Conservation (phyloP, 2,113 vertebrate genomes). For the Heloderma charlesbogerti region DNA sequence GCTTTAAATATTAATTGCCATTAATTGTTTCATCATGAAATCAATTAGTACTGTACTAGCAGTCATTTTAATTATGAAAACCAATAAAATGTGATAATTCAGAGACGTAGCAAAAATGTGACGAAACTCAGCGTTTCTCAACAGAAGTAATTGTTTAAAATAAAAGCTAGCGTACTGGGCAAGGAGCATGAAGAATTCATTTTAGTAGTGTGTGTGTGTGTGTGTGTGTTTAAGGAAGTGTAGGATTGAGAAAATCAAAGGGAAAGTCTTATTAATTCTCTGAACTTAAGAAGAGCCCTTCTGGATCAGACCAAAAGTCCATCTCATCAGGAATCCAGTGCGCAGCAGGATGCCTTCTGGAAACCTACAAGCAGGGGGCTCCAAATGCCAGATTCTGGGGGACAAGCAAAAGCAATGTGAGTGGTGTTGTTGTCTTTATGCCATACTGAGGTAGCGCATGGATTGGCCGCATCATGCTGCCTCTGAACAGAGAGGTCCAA, state of each 20-base stretch:
- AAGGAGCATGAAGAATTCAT: slow-evolving; percentile 42
- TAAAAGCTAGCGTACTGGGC: slow-evolving; percentile 36
- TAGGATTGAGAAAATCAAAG: not conserved
- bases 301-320: not conserved
- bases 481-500: no score
- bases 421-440: no score
- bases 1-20: slow-evolving; percentile 68
- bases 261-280: not conserved
- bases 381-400: no score
- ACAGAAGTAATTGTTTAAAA: slow-evolving; percentile 29
- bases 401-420: no score
- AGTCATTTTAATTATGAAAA: slow-evolving; percentile 72
- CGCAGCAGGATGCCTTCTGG: not conserved
- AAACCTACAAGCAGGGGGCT: not conserved
- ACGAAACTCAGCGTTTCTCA: slow-evolving; percentile 54
- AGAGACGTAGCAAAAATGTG: slow-evolving; percentile 59
- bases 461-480: no score
- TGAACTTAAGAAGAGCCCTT: not conserved
- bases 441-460: not conserved
- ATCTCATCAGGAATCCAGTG: not conserved
- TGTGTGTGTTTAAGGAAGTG: slow-evolving; percentile 61
- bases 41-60: slow-evolving; percentile 72
- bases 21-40: slow-evolving; percentile 78
- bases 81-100: slow-evolving; percentile 71
- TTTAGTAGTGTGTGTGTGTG: no score